Conservation (phyloP, 2,113 vertebrate genomes). For the Grus americana region DNA sequence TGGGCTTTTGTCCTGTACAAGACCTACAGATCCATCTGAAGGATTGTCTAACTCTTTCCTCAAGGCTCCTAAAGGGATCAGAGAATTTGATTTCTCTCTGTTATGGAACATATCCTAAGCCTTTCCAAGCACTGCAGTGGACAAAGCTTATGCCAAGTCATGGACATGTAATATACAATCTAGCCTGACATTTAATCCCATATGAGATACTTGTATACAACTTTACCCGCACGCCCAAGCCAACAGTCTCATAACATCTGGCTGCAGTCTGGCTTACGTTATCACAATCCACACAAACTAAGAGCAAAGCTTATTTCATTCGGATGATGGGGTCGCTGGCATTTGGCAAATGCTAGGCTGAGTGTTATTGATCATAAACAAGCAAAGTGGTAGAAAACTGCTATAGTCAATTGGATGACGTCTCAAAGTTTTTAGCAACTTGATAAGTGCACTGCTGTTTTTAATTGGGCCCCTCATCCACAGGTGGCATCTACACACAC, state of each 20-base stretch:
- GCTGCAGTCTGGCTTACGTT: neutral
- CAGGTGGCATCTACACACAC: too few relatives aligned
- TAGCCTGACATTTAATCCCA: neutral
- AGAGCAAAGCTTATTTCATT: neutral
- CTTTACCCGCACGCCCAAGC: accelerated
- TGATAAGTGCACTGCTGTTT: neutral
- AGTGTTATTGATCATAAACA: neutral
- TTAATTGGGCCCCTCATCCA: neutral
- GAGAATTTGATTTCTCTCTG: neutral
- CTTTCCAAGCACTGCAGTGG: neutral
- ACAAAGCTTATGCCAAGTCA: neutral
- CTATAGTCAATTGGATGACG: neutral
- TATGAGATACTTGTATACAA: neutral
- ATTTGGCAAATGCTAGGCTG: neutral
- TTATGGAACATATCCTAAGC: neutral
- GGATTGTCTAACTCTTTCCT: neutral
- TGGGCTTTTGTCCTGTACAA: neutral
- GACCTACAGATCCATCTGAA: neutral
- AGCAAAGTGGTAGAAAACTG: neutral
- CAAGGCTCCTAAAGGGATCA: neutral
- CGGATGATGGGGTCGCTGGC: neutral
- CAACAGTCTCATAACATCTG: neutral
- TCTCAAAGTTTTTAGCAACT: neutral
- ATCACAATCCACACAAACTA: neutral
- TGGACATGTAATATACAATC: neutral